These are phyloP conservation scores for Pelvicachromis taeniatus DNA, from an alignment of 2,113 vertebrate species.

Conservation along the genomic window DNA sequence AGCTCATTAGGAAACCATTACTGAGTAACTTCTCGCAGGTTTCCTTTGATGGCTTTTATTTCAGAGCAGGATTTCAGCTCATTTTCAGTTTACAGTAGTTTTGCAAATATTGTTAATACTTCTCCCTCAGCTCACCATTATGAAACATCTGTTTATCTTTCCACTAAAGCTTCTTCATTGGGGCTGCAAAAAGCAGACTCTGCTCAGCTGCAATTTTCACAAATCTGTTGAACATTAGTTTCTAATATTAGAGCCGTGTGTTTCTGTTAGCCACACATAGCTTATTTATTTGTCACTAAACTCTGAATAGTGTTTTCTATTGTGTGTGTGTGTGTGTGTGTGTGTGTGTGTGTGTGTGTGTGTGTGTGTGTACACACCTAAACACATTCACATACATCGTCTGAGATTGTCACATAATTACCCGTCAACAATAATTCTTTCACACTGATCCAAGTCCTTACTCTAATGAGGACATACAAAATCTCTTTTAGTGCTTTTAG, in stretches of 20 bases:
- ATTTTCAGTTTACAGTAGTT: not conserved
- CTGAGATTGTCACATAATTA: not conserved
- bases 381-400: not conserved
- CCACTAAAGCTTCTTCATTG: not conserved
- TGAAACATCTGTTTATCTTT: slow-evolving; percentile 19
- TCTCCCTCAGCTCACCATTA: not conserved
- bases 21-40: not conserved
- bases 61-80: not conserved
- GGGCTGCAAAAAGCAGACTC: not conserved
- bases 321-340: not conserved
- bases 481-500: not conserved
- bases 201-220: not conserved
- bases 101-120: not conserved
- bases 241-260: not conserved
- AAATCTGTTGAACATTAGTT: slow-evolving; percentile 11
- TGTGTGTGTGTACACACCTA: not conserved
- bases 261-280: not conserved
- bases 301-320: not conserved
- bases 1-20: not conserved
- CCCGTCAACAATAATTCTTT: not conserved
- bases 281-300: not conserved
- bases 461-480: not conserved
- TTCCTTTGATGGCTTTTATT: not conserved
- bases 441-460: not conserved
- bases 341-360: not conserved